Conservation (phyloP, 2,113 vertebrate genomes). For the Lonchura striata region DNA sequence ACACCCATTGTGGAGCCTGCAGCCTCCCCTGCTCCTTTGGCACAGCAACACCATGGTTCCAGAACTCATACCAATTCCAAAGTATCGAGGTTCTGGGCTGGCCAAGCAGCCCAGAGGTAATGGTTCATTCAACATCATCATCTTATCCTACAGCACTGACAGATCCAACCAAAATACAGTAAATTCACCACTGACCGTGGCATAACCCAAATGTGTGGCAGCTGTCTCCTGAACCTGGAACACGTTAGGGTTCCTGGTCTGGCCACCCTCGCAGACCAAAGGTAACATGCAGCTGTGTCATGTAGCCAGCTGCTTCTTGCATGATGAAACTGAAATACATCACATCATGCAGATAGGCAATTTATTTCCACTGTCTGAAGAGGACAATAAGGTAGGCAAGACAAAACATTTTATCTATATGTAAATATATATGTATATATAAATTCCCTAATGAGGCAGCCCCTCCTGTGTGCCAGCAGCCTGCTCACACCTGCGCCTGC, state of each 20-base stretch:
- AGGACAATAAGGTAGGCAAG: not conserved
- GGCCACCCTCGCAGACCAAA: not conserved
- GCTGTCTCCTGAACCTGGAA: not conserved
- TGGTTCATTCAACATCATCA: fast-evolving
- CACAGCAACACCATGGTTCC: no score
- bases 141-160: not conserved
- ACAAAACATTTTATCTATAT: not conserved
- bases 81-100: not conserved
- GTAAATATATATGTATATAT: fast-evolving
- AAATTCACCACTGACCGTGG: fast-evolving
- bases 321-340: not conserved
- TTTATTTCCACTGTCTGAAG: not conserved
- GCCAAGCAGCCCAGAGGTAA: not conserved
- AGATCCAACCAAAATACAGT: not conserved
- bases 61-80: not conserved
- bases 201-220: fast-evolving
- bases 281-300: not conserved
- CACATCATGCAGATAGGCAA: not conserved
- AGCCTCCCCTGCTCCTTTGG: not conserved
- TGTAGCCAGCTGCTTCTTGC: not conserved
- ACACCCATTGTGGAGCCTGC: fast-evolving
- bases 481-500: not conserved
- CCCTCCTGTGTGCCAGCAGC: no score
- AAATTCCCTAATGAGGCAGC: not conserved
- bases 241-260: not conserved